Base-by-base conservation (phyloP, 2,888 invertebrate species). In the Dascillus cervinus region DNA sequence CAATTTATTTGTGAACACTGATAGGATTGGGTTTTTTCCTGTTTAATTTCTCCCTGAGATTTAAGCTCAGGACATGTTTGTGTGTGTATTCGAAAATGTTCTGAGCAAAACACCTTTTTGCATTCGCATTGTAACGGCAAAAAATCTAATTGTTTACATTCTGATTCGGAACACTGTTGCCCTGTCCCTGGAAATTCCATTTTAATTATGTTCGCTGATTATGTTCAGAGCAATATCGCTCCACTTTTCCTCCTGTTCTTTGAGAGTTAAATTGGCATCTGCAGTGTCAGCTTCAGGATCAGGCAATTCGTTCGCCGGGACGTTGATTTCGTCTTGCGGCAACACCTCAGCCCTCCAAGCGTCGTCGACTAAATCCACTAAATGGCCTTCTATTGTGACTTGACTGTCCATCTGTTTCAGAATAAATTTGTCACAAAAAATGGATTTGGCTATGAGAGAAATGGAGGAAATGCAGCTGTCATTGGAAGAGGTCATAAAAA, bases 201-300 rank as follows among this genome's bases (percentile, higher is more conserved):
- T 41, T 56, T 39, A 70, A 65, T 54, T 72, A 17, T 68, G 69
- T 56, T 73, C 73, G 43, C 69, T 71, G 19, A 73, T 58, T 4
- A 64, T 59, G 13, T 65, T 64, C 6, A 75, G 57, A 34, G 73
- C 71, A 30, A 74, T 63, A 53, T 76, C 75, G 21, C 65, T 66
- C 72, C 72, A 72, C 62, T 74, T 73, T 55, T 80, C 77, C 55
- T 87, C 86, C 57, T 85, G 87, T 62, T 95, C 92, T 56, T 83
- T 84, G 4, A 94, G 67, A 0, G 91, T 91, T 58, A 92, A 77
- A 55, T 86, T 86, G 3, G 88, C 83, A 66, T 92, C 92, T 11
- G 87, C 90, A 48, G 85, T 86, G 62, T 95, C 94, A 2, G 90
- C 87, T 61, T 90, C 90, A 1, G 88, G 88, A 68, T 95, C 94